Evolutionary conservation across 2,113 vertebrate species (phyloP).

Genomic region (Agelaius phoeniceus): DNA sequence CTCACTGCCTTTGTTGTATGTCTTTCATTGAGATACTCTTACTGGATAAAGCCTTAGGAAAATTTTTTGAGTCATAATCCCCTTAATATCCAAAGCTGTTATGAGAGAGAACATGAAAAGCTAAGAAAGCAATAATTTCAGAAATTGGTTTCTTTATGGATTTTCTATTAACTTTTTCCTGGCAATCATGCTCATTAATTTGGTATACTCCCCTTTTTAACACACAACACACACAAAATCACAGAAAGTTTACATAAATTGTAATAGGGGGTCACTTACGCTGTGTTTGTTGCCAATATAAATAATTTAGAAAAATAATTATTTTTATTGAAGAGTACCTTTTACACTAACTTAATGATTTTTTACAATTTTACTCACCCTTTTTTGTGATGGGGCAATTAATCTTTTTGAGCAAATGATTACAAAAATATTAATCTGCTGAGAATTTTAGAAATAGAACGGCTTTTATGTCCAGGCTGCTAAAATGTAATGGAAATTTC

Average conservation of each 20-base stretch:
- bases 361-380: neutral
- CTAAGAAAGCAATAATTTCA: conserved; percentile 6
- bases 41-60: neutral
- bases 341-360: neutral
- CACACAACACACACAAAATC: neutral
- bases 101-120: conserved; percentile 7
- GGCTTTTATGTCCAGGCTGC: neutral
- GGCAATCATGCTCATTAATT: neutral
- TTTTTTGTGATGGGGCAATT: neutral
- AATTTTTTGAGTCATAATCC: neutral
- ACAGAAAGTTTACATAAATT: neutral
- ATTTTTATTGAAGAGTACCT: neutral
- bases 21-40: neutral
- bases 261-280: neutral
- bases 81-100: neutral
- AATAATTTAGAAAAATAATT: neutral
- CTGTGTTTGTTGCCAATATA: neutral
- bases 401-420: neutral
- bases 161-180: conserved; percentile 11
- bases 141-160: conserved; percentile 4
- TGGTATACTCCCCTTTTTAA: neutral
- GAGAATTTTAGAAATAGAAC: conserved; percentile 14
- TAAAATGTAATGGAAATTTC: conserved; percentile 13
- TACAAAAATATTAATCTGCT: neutral
- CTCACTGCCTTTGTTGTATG: neutral